phyloP scores from a whole-genome alignment of 2,797 vertebrate genomes.

The Sebastiscus albofasciatus region DNA sequence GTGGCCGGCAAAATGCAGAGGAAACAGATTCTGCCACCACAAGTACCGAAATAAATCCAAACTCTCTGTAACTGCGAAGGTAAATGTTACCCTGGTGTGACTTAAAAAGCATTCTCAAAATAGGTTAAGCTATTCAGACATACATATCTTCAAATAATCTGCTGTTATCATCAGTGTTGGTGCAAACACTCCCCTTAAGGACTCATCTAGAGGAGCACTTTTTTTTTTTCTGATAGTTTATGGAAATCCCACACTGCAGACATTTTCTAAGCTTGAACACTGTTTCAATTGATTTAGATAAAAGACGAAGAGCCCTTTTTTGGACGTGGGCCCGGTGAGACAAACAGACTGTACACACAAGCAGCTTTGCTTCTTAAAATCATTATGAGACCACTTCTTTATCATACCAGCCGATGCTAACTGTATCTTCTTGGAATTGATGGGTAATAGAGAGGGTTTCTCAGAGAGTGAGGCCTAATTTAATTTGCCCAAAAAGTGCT shows the following conservation, averaged over 20 bases:
- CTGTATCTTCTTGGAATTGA: neutral
- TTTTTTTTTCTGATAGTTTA: neutral
- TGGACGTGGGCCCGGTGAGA: conserved; percentile 1
- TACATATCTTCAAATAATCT: neutral
- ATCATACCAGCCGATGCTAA: neutral
- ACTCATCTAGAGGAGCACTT: neutral
- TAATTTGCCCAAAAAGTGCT: neutral
- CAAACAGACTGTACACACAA: neutral
- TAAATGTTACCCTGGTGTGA: neutral
- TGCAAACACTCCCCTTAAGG: neutral
- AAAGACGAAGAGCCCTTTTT: neutral
- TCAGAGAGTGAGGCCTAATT: neutral
- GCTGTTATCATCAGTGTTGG: neutral
- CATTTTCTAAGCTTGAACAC: neutral
- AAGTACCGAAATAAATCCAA: neutral
- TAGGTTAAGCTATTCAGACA: neutral
- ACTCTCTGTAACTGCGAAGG: neutral
- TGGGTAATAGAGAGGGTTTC: neutral
- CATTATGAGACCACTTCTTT: neutral
- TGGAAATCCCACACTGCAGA: neutral
- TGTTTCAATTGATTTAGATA: conserved; percentile 12
- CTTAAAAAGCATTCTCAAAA: neutral
- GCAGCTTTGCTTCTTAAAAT: neutral
- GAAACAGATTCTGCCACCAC: neutral
- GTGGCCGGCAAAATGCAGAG: conserved; percentile 1